Percentiles rank a stretch among this genome's conserved stretches.
These are phyloP conservation scores for Centropus bengalensis DNA, from an alignment of 2,113 vertebrate genomes.

Conservation along the genomic window DNA sequence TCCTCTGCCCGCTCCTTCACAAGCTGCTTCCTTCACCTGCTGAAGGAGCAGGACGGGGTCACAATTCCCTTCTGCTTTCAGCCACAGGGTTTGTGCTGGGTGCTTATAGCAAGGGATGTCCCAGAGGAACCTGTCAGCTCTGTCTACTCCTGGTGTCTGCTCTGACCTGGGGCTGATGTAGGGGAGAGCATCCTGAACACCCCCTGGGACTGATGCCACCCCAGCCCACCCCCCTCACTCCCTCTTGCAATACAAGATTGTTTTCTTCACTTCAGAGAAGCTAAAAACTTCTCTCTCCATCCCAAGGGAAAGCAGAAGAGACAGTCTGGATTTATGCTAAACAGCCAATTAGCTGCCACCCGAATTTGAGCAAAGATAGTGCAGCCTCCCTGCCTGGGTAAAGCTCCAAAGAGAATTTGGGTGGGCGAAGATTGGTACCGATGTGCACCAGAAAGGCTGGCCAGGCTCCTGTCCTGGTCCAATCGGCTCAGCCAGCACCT, in stretches of 20 bases:
- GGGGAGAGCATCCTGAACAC: background rate
- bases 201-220: background rate
- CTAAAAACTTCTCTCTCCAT: background rate
- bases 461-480: accelerated
- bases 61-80: background rate
- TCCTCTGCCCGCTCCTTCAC: background rate
- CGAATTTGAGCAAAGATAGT: background rate
- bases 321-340: background rate
- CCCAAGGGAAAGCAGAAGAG: background rate
- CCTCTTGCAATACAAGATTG: background rate
- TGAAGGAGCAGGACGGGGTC: background rate
- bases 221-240: too few relatives aligned
- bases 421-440: background rate
- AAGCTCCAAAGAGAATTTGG: background rate
- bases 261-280: background rate
- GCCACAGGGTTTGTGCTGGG: background rate
- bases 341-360: background rate
- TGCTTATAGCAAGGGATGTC: background rate
- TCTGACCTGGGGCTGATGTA: background rate
- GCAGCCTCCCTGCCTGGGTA: background rate
- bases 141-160: background rate
- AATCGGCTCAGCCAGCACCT: background rate
- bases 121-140: background rate
- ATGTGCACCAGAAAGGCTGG: too few relatives aligned
- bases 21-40: background rate